These are phyloP conservation scores for Sebastolobus alascanus DNA, from an alignment of 2,797 vertebrate species.

Conservation along the genomic window DNA sequence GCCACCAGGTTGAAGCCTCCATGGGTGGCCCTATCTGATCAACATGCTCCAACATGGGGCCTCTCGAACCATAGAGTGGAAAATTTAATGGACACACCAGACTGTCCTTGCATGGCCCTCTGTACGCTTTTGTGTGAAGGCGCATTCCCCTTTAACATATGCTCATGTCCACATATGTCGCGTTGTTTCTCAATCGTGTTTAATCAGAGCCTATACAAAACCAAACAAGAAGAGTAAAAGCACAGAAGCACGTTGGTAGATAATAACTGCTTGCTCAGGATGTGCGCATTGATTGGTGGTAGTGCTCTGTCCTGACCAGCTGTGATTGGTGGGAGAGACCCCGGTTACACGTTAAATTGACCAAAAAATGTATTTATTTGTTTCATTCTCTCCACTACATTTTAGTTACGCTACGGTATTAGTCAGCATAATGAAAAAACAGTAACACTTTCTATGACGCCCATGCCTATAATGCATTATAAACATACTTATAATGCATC, in stretches of 20 bases:
- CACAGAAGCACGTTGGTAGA: background rate
- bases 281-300: background rate
- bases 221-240: background rate
- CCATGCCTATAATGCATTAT: background rate
- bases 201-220: background rate
- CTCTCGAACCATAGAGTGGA: slow-evolving; percentile 64
- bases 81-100: slow-evolving; percentile 69
- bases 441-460: background rate
- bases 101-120: slow-evolving; percentile 51
- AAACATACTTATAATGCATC: background rate
- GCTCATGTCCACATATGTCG: background rate
- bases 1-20: slow-evolving; percentile 70
- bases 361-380: background rate
- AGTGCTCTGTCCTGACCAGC: background rate
- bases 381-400: background rate
- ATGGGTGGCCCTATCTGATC: slow-evolving; percentile 78
- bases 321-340: background rate
- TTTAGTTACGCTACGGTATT: background rate
- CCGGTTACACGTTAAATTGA: background rate
- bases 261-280: background rate
- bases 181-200: slow-evolving; percentile 11
- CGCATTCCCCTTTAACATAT: slow-evolving; percentile 17
- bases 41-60: slow-evolving; percentile 75
- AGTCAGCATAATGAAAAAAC: background rate
- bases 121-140: slow-evolving; percentile 33